Evolutionary conservation across 2,888 invertebrate genomes (phyloP), one percentile per base, ranked within the genome.

Genomic region (Brachycybe producta): DNA sequence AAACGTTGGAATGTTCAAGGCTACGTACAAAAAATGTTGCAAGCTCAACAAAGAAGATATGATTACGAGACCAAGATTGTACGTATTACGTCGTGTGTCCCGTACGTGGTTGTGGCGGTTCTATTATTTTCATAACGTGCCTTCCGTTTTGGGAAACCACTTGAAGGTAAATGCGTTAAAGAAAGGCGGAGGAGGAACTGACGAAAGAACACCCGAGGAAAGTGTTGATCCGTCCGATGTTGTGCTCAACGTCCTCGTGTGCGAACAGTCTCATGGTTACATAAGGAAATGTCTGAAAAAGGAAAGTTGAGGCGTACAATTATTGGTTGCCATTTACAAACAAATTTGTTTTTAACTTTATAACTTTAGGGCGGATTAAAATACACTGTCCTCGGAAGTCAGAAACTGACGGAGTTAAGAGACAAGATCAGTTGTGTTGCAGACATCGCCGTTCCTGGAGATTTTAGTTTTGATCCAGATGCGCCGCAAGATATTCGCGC

Each of bases 381-480:
- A 42, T 43, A 80, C 54, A 65, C 74, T 11, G 73, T 82, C 1
- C 66, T 80, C n/a, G 82, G 82, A 1, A 67, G 70, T 17, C 82
- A 84, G 63, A 72, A 70, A 23, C 70, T 92, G 55, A 70, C 75
- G n/a, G 75, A 77, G 41, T 67, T 92, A 34, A 73, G 83, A 2
- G 85, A 87, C 61, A 74, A 76, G 57, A 78, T 91, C 56, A 68
- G 71, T 17, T 92, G 92, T 64, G 65, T 76, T 43, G 77, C 81
- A 56, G 85, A 90, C 64, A 61, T 64, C 21, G 60, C 64, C 5
- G 60, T 67, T 8, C 60, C 65, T n/a, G 66, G 67, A 32, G 72
- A 73, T 49, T 61, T 63, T 48, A 68, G 68, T 57, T 60, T 62
- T 13, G 60, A 62, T 54, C 68, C 69, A 1, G 59, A 64, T 34